Evolutionary conservation across 2,113 vertebrate species (phyloP), one percentile per base, ranked within the genome.

Genomic region (Plestiodon gilberti): DNA sequence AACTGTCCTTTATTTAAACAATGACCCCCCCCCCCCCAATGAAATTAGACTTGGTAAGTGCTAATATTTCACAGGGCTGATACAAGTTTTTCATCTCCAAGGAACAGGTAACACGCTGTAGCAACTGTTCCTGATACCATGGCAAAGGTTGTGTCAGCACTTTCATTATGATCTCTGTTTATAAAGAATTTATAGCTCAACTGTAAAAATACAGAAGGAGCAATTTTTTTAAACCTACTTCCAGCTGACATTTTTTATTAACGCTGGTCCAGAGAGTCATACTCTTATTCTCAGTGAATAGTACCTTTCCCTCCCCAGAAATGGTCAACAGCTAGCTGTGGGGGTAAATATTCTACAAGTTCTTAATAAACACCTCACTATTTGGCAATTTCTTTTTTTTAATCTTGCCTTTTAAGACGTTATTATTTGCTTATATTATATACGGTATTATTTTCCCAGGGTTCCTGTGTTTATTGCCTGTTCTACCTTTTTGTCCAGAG

Each of bases 11-110:
- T 82, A 48, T 90, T 82, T 87, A 61, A 93, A 88, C 79, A 86
- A 85, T 92, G 83, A 90, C 87, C 90, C 8, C 43, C 43, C 43
- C 43, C 43, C 43, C 43, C 43, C 43, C 43, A 48, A 90, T 87
- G 89, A 94, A 93, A 91, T 75, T 81, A 65, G 88, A 91, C 92
- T 91, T 93, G 90, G 88, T 78, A 88, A 93, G 88, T 82, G 82
- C 59, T 64, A 62, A 87, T 91, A 93, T 86, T 94, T 94, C 74
- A 71, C 78, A 86, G 83, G 85, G 69, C 69, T 84, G 73, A 38
- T 25, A 84, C 64, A 82, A 87, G 78, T 76, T 80, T 93, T 89
- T 88, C 92, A 69, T 3, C 79, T 90, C 88, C n/a, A 64, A 75
- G 70, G 90, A 84, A 84, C 89, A 95, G 94, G 92, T 94, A 90